These are phyloP conservation scores for Clarias gariepinus DNA, from an alignment of 2,113 vertebrate genomes.

Conservation along the genomic window DNA sequence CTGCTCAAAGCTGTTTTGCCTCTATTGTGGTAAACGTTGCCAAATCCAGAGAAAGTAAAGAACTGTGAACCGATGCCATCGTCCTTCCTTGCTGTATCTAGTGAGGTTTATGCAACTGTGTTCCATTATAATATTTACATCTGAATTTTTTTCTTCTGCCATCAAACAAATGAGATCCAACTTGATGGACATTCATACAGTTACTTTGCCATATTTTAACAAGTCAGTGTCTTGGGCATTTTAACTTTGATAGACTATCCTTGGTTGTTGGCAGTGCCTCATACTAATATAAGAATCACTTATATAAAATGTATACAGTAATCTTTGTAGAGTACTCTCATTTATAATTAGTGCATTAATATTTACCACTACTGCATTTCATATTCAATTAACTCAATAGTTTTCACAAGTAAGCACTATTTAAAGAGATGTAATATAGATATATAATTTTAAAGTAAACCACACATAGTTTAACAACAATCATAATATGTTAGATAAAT, in stretches of 20 bases:
- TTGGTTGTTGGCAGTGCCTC: not conserved
- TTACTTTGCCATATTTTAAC: not conserved
- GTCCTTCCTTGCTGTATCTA: constrained; percentile 17
- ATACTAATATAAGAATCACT: not conserved
- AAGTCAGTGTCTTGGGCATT: not conserved
- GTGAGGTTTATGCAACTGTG: not conserved
- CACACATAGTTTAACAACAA: not conserved
- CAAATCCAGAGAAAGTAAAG: constrained; percentile 32
- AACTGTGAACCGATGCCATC: constrained; percentile 23
- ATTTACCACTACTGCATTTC: constrained; percentile 15
- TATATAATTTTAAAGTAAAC: not conserved
- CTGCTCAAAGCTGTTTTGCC: not conserved
- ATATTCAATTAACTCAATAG: not conserved
- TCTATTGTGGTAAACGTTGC: not conserved
- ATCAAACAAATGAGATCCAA: not conserved
- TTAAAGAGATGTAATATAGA: not conserved
- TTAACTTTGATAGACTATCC: not conserved
- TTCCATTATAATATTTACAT: not conserved
- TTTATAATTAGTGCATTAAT: not conserved
- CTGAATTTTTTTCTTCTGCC: constrained; percentile 1
- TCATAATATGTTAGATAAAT: not conserved
- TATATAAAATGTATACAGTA: not conserved
- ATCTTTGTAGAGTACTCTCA: no score
- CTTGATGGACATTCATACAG: not conserved
- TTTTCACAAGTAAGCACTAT: not conserved